Base-by-base conservation (phyloP, 2,888 invertebrate genomes). In the Deilephila porcellus region DNA sequence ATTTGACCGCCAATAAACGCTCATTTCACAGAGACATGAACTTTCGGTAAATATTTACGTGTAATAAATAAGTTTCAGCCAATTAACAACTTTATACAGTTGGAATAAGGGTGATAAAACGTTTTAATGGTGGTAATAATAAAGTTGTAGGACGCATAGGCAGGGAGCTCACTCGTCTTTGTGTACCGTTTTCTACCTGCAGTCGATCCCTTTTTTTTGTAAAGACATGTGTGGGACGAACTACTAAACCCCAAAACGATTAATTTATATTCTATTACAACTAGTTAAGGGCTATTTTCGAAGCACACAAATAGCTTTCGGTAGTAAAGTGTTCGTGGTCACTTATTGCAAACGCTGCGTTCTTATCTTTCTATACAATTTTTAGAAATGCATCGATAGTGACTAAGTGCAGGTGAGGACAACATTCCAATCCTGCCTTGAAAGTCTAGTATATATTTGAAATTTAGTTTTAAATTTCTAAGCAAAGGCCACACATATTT, bases 141-240 rank as follows among this genome's bases (percentile, higher is more conserved):
- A 75, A 80, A 75, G 80, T 80, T 83, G 79, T 78, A 60, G 77
- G 75, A 77, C 64, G 60, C 76, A 77, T 84, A 83, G 81, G 82
- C 82, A 84, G 85, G 83, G 87, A 86, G 86, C 88, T 88, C 88
- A 87, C 84, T 85, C 81, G 87, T 91, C 91, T 90, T 91, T 93
- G 92, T 91, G 92, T 88, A 89, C 89, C 86, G 86, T 85, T 89
- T 87, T 91, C 89, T 94, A 94, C 94, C 94, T 94, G 94, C 87
- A 89, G 83, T 83, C 85, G 82, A 89, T 88, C 91, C 92, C 87
- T 92, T 92, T 93, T 90, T 45, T 90, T 90, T 86, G 87, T 83
- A 82, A 76, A 80, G 80, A 82, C 86, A 86, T 83, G 80, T 85
- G 87, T 85, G 82, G 81, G 82, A 74, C 80, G 80, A 75, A 74